These are phyloP conservation scores for Orcinus orca DNA, from an alignment of 2,113 vertebrate genomes.

Conservation along the genomic window DNA sequence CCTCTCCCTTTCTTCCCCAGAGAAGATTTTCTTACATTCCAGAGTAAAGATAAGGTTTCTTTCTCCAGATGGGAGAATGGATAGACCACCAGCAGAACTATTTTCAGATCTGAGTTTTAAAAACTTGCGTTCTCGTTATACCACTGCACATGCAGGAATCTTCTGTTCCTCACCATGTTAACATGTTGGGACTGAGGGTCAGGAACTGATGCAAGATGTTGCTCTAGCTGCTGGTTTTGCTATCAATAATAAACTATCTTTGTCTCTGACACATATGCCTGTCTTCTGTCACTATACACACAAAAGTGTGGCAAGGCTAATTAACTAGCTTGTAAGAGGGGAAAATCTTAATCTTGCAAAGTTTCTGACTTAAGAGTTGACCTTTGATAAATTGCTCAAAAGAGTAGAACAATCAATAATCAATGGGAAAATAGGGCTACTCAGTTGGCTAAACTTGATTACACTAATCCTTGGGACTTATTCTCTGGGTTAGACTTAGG, in stretches of 20 bases:
- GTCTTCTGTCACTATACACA: neutral
- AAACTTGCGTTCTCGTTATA: neutral
- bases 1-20: neutral
- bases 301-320: neutral
- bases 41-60: neutral
- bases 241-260: neutral
- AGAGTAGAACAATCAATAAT: neutral
- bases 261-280: neutral
- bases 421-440: neutral
- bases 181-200: neutral
- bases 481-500: neutral
- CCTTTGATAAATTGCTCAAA: neutral
- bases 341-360: neutral
- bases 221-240: neutral
- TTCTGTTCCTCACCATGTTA: neutral
- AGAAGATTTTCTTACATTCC: neutral
- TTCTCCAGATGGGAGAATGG: neutral
- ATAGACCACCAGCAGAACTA: neutral
- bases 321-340: neutral
- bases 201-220: neutral
- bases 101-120: neutral
- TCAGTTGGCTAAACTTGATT: neutral
- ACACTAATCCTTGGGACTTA: neutral
- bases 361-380: neutral
- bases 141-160: neutral